Percentiles rank a stretch among this genome's conserved stretches.
Evolutionary conservation across 2,113 vertebrate species (phyloP).

Genomic region (Osmerus eperlanus): DNA sequence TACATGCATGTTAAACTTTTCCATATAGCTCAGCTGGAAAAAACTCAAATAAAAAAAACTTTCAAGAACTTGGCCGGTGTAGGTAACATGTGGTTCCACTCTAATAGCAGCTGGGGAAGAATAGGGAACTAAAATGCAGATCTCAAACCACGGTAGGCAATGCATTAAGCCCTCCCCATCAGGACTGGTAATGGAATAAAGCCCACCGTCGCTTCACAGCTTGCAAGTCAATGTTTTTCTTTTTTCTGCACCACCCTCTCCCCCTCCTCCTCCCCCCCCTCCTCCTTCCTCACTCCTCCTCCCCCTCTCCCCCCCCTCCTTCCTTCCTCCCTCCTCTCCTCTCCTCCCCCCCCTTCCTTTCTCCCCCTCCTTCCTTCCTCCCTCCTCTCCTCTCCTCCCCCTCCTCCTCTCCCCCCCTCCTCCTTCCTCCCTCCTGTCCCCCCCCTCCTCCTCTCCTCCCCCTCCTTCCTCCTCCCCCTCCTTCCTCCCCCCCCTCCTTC

Average conservation of each 20-base stretch:
- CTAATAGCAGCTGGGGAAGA: neutral
- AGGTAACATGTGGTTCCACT: too few species aligned
- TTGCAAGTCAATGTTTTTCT: slow-evolving; percentile 86
- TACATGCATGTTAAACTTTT: neutral
- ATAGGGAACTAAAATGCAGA: slow-evolving; percentile 56
- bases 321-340: slow-evolving; percentile 61
- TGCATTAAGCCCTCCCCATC: slow-evolving; percentile 87
- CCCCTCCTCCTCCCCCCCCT: slow-evolving; percentile 24
- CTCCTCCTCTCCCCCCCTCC: slow-evolving; percentile 64
- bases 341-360: slow-evolving; percentile 15
- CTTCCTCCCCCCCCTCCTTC: too few species aligned
- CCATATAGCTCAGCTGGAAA: too few species aligned
- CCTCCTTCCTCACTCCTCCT: slow-evolving; percentile 35
- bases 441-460: slow-evolving; percentile 61
- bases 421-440: slow-evolving; percentile 44
- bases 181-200: slow-evolving; percentile 87
- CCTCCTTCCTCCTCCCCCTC: neutral
- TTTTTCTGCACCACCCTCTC: slow-evolving; percentile 72
- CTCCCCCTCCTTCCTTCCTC: slow-evolving; percentile 32
- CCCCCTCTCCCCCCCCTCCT: slow-evolving; percentile 48
- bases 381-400: slow-evolving; percentile 15
- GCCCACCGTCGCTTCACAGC: slow-evolving; percentile 80
- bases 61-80: too few species aligned
- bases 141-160: slow-evolving; percentile 67
- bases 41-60: too few species aligned